phyloP scores from a whole-genome alignment of 2,797 vertebrate genomes.

The Microhierax caerulescens region DNA sequence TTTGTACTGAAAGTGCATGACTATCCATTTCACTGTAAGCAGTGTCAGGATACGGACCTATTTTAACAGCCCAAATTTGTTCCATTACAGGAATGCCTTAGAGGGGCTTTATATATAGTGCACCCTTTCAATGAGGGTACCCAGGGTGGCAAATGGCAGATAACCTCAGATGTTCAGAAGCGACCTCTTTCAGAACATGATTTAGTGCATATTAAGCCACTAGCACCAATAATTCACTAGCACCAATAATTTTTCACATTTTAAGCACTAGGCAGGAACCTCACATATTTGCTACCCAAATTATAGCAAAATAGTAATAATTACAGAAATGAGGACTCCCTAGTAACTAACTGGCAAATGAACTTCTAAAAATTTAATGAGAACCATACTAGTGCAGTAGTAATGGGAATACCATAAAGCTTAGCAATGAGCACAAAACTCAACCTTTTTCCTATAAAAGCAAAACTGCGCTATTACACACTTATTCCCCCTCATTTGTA shows the following conservation, averaged over 20 bases:
- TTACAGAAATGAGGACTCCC: background rate
- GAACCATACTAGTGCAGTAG: background rate
- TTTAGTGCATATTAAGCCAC: background rate
- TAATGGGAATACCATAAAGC: background rate
- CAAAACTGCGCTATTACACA: background rate
- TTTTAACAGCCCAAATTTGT: background rate
- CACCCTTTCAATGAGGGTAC: background rate
- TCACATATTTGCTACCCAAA: background rate
- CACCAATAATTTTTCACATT: background rate
- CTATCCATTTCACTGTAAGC: background rate
- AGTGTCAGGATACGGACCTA: background rate
- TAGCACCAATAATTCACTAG: background rate
- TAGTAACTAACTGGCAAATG: background rate
- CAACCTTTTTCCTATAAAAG: background rate
- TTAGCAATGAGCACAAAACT: background rate
- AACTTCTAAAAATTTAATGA: constrained; percentile 28
- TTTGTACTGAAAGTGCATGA: background rate
- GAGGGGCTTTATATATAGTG: background rate
- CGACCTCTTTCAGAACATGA: background rate
- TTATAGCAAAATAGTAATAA: background rate
- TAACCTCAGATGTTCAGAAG: background rate
- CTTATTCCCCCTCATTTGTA: constrained; percentile 39
- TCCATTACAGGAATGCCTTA: background rate
- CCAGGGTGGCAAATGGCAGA: background rate
- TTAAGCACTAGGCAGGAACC: background rate